Evolutionary conservation across 1,140 invertebrate species (phyloP), one percentile per base, ranked within the genome.

Genomic region (Helicoverpa zea): DNA sequence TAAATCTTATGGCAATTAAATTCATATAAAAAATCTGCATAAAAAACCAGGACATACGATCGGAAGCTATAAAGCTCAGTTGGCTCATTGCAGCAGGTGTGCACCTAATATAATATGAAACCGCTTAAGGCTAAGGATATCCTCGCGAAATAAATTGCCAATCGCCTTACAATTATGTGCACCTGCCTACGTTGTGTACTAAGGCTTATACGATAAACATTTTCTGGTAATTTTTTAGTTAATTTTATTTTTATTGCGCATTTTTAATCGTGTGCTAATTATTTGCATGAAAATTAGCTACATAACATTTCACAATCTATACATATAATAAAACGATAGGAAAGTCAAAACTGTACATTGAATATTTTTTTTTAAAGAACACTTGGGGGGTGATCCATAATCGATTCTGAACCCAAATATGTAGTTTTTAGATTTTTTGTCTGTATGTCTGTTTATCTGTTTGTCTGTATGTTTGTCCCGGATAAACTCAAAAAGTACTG

Each of bases 91-190:
- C 68, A 52, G 49, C 49, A 72, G 68, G 68, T 72, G 68, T 4
- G 49, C 11, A 14, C 49, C 3, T 30, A 72, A 30, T 72, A 72
- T 72, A 52, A 72, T 54, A 54, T 54, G 14, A 72, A 72, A 52
- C 68, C 68, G 7, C 5, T 23, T n/a, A 72, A 29, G 68, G 64
- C 18, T 12, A 51, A 72, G 68, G 68, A 72, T 72, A 52, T 72
- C 18, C 68, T 72, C 49, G 47, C 23, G 43, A 64, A 64, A 72
- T 72, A 72, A 72, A 72, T 72, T 72, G 68, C 12, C 68, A 72
- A 72, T 54, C 68, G 13, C 16, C 49, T 23, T 13, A 52, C 49
- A 29, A 52, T 72, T 14, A 72, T 68, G 49, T 68, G 43, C 64
- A 68, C 64, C 64, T 68, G 64, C 64, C 58, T 61, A 68, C 18